These are phyloP conservation scores for Eupithecia abbreviata DNA, from an alignment of 2,888 invertebrate genomes.

Conservation along the genomic window DNA sequence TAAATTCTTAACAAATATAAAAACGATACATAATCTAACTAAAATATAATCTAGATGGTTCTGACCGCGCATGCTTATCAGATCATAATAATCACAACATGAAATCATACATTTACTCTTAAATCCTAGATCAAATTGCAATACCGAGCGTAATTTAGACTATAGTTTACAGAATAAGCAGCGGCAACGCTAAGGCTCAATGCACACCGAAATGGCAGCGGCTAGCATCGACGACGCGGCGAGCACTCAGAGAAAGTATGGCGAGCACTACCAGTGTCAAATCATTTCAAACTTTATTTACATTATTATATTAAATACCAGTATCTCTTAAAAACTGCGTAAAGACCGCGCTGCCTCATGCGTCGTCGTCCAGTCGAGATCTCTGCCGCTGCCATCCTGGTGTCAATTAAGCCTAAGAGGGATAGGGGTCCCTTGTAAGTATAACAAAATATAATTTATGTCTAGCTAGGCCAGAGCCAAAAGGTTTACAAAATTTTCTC, in stretches of 20 bases:
- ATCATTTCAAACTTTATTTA: neutral
- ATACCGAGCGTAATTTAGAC: slow-evolving; percentile 20
- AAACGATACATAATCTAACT: slow-evolving; percentile 12
- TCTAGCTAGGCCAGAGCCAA: slow-evolving; percentile 35
- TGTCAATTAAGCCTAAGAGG: neutral
- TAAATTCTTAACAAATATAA: slow-evolving; percentile 23
- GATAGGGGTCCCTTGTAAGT: neutral
- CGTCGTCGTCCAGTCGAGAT: neutral
- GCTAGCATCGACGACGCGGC: neutral
- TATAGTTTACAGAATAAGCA: slow-evolving; percentile 18
- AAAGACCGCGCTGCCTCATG: neutral
- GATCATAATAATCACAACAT: slow-evolving; percentile 35
- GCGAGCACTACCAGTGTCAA: neutral
- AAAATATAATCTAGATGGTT: slow-evolving; percentile 19
- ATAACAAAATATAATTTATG: neutral
- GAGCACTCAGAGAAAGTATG: neutral
- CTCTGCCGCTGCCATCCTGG: neutral
- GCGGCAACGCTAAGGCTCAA: neutral
- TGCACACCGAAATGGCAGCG: neutral
- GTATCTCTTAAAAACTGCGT: neutral
- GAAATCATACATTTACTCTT: slow-evolving; percentile 31
- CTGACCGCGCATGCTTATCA: slow-evolving; percentile 27
- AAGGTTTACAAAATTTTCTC: neutral
- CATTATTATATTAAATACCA: neutral
- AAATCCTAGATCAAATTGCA: slow-evolving; percentile 22